These are phyloP conservation scores for Acanthurus leucopareius DNA, from an alignment of 2,797 vertebrate genomes.

Conservation along the genomic window DNA sequence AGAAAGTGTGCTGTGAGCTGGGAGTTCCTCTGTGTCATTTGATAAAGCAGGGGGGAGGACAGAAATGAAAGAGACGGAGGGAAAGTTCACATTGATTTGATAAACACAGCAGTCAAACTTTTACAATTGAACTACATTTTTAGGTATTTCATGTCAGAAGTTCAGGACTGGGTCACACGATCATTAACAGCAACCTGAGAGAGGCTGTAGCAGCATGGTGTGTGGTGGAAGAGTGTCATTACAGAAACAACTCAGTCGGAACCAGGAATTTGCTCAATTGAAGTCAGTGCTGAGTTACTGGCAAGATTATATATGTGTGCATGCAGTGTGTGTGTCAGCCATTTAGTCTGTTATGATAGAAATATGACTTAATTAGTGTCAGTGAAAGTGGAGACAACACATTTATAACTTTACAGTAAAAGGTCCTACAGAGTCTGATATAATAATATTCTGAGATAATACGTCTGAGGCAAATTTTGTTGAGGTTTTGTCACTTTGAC, in stretches of 20 bases:
- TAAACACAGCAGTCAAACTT: slow-evolving; percentile 52
- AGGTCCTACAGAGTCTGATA: slow-evolving; percentile 1
- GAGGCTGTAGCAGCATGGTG: slow-evolving; percentile 31
- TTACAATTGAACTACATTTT: slow-evolving; percentile 56
- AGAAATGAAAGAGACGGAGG: slow-evolving; percentile 34
- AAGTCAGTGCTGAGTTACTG: slow-evolving; percentile 33
- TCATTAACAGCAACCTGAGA: slow-evolving; percentile 68
- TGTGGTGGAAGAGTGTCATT: slow-evolving; percentile 52
- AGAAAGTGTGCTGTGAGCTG: slow-evolving; percentile 51
- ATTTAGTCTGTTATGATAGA: slow-evolving; percentile 13
- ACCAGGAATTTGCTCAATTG: slow-evolving; percentile 52
- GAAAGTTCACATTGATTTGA: slow-evolving; percentile 59
- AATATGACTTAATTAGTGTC: slow-evolving; percentile 27
- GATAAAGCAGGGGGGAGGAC: slow-evolving; percentile 11
- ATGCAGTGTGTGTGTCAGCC: background rate
- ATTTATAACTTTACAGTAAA: slow-evolving; percentile 11
- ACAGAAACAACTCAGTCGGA: slow-evolving; percentile 59
- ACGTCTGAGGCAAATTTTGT: background rate
- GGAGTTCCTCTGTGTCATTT: slow-evolving; percentile 51
- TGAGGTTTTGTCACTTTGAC: slow-evolving; percentile 17
- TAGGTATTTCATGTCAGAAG: slow-evolving; percentile 64
- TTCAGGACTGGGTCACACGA: slow-evolving; percentile 67
- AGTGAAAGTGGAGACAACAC: slow-evolving; percentile 31
- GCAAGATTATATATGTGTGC: slow-evolving; percentile 20
- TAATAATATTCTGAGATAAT: background rate